phyloP scores from a whole-genome alignment of 2,888 invertebrate genomes.

The Spodoptera picta region DNA sequence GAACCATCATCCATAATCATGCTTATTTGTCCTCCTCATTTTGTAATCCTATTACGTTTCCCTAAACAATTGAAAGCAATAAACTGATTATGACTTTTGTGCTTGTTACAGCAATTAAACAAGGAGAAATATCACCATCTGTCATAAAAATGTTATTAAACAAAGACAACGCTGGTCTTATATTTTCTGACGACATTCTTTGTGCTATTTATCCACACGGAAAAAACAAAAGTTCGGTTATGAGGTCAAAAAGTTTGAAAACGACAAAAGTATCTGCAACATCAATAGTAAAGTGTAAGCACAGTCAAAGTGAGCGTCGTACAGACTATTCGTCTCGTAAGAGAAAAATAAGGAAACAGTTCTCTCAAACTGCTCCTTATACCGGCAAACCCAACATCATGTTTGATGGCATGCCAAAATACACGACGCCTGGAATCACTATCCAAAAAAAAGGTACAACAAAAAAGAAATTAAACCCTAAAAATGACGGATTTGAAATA shows the following conservation, averaged over 20 bases:
- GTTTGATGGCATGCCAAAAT: constrained; percentile 26
- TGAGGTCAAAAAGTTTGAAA: constrained; percentile 27
- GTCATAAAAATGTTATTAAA: constrained; percentile 34
- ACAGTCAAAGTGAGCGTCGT: constrained; percentile 23
- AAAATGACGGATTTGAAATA: too few relatives aligned
- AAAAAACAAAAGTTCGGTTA: background rate
- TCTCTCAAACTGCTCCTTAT: background rate
- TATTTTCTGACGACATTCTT: constrained; percentile 42
- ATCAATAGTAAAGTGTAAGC: constrained; percentile 8
- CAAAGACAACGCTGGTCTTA: constrained; percentile 43
- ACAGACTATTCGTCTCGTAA: background rate
- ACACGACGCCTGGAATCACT: constrained; percentile 6
- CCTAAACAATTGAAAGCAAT: too few relatives aligned
- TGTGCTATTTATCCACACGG: constrained; percentile 6
- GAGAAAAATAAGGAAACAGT: background rate
- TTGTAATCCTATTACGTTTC: too few relatives aligned
- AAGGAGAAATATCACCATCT: constrained; percentile 40
- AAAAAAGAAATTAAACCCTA: background rate
- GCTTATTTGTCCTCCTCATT: too few relatives aligned
- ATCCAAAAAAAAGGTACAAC: background rate
- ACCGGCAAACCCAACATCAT: background rate
- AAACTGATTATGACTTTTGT: background rate
- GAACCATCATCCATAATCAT: too few relatives aligned
- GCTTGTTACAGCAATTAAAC: constrained; percentile 35
- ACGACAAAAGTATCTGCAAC: background rate